Evolutionary conservation across 2,888 invertebrate genomes (phyloP), one percentile per base, ranked within the genome.

Genomic region (Aphidoletes aphidimyza): DNA sequence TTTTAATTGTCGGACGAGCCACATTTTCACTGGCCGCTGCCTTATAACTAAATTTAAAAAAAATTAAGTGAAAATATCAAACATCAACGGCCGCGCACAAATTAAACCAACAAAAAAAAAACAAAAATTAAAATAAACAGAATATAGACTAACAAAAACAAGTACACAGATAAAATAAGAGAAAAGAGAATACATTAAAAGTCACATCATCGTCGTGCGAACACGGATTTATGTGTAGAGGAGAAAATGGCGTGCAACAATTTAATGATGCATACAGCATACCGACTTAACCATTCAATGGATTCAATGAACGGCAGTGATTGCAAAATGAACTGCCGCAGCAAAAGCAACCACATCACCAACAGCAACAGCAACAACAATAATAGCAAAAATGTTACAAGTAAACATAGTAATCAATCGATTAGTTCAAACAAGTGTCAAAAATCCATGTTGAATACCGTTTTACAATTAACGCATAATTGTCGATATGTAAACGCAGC

Each of bases 341-440:
- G 30, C 14, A 54, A 42, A 42, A 42, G 6, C 26, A 54, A 26
- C 54, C 19, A 9, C 69, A 34, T 17, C n/a, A 26, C 30, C 1
- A 83, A 83, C n/a, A 5, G 19, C 37, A 17, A 83, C 6, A 83
- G 39, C 9, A 83, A 34, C 39, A 78, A 78, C 14, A 83, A 83
- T 34, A 78, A 83, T 83, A 83, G 39, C 6, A 8, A 39, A 83
- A 39, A n/a, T 39, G 42, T 83, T 83, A 26, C 39, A 26, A 83
- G 5, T 45, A 37, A 17, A 22, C 37, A 54, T 54, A 69, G 69
- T 30, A 69, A 69, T 14, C 69, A 69, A 34, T 69, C 14, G 69
- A 30, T 69, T 69, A 69, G 22, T 83, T 42, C 42, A 26, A 39
- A 39, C 26, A 69, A 69, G 69, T 84, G 84, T 84, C 84, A 84